Conservation (phyloP, 1,140 invertebrate species). For the Carcinoscorpius rotundicauda region DNA sequence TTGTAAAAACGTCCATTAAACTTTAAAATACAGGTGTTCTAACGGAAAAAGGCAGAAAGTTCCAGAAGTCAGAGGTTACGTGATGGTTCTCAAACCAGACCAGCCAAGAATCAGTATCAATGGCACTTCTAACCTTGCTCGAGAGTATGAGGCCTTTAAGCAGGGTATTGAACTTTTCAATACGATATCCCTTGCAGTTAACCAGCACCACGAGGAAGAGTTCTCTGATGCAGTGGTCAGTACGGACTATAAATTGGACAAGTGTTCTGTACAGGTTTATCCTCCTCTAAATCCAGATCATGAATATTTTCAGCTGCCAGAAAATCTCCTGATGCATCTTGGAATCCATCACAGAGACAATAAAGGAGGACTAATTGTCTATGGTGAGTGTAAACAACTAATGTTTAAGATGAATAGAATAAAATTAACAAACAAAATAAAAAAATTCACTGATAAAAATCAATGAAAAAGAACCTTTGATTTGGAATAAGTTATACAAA, state of each 20-base stretch:
- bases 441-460: no score
- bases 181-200: constrained; percentile 51
- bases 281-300: constrained; percentile 89
- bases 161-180: constrained; percentile 70
- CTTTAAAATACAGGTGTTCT: constrained; percentile 43
- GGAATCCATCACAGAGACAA: constrained; percentile 62
- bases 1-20: no score
- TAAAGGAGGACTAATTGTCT: constrained; percentile 67
- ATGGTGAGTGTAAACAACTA: constrained; percentile 35
- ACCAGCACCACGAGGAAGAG: constrained; percentile 25
- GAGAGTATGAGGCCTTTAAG: constrained; percentile 74
- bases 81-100: constrained; percentile 73
- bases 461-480: no score
- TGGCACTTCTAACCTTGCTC: constrained; percentile 63
- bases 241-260: constrained; percentile 50
- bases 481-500: no score
- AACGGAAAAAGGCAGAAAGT: constrained; percentile 55
- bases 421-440: no score
- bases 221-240: background rate
- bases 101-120: constrained; percentile 70
- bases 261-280: constrained; percentile 80
- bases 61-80: constrained; percentile 62
- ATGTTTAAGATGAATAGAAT: no score
- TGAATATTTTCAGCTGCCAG: constrained; percentile 66
- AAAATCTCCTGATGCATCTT: constrained; percentile 53